Evolutionary conservation across 1,140 invertebrate genomes (phyloP).

Genomic region (Neodiprion fabricii): DNA sequence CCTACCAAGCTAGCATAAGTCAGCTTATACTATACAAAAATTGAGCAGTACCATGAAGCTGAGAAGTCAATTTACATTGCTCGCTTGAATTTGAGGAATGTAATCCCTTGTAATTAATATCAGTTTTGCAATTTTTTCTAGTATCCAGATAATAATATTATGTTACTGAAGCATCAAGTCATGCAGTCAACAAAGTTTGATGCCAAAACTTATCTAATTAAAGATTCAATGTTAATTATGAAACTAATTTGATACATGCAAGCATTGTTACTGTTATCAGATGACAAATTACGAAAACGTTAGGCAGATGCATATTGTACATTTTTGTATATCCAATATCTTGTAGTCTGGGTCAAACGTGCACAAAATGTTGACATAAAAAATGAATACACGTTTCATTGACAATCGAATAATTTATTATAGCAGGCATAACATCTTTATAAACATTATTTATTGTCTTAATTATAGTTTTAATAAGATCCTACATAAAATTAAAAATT

Average conservation of each 20-base stretch:
- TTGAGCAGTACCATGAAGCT: too few relatives aligned
- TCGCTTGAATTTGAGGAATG: too few relatives aligned
- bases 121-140: too few relatives aligned
- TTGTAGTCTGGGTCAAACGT: constrained; percentile 14
- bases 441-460: constrained; percentile 9
- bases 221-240: neutral
- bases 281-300: too few relatives aligned
- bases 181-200: constrained; percentile 5
- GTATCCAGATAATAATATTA: too few relatives aligned
- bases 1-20: too few relatives aligned
- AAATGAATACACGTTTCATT: constrained; percentile 20
- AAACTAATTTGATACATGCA: neutral
- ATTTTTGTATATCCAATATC: neutral
- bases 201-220: neutral
- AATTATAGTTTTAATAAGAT: neutral
- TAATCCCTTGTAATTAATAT: too few relatives aligned
- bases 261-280: neutral
- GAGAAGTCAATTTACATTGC: too few relatives aligned
- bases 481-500: neutral
- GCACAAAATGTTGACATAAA: constrained; percentile 19
- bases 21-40: too few relatives aligned
- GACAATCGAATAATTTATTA: constrained; percentile 17
- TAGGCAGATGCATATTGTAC: neutral
- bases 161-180: neutral
- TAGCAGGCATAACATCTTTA: constrained; percentile 16